These are phyloP conservation scores for Pteruthius melanotis DNA, from an alignment of 2,113 vertebrate species.

Conservation along the genomic window DNA sequence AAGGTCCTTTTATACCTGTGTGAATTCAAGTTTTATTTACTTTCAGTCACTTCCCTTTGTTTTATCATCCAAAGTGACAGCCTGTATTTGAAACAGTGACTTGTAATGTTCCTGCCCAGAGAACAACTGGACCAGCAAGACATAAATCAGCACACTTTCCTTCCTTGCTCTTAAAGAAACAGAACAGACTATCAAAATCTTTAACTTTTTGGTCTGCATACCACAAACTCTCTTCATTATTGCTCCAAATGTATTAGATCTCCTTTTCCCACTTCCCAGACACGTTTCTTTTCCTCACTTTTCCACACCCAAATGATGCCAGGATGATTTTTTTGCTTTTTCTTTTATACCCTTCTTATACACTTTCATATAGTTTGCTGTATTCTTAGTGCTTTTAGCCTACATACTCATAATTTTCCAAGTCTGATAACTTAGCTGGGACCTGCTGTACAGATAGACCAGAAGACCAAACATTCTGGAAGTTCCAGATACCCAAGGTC, in stretches of 20 bases:
- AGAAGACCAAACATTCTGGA: no score
- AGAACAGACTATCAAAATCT: not conserved
- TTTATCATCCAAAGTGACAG: slow-evolving; percentile 27
- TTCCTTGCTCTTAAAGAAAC: not conserved
- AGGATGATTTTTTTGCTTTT: no score
- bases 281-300: not conserved
- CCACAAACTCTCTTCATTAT: not conserved
- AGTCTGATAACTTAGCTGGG: no score
- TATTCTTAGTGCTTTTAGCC: no score
- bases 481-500: no score
- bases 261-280: not conserved
- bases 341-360: no score
- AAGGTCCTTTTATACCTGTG: slow-evolving; percentile 35
- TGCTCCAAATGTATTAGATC: not conserved
- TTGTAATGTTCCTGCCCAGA: not conserved
- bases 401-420: no score
- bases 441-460: no score
- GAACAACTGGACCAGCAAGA: not conserved
- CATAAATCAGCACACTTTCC: not conserved
- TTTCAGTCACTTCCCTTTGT: slow-evolving; percentile 39
- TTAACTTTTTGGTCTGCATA: not conserved
- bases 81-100: slow-evolving; percentile 4
- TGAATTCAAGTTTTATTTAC: slow-evolving; percentile 61
- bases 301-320: no score
- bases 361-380: no score